A percentile compares a stretch with the other conserved stretches of the same genome.
Conservation (phyloP, 2,888 invertebrate genomes). For the Lasioglossum malachurum region DNA sequence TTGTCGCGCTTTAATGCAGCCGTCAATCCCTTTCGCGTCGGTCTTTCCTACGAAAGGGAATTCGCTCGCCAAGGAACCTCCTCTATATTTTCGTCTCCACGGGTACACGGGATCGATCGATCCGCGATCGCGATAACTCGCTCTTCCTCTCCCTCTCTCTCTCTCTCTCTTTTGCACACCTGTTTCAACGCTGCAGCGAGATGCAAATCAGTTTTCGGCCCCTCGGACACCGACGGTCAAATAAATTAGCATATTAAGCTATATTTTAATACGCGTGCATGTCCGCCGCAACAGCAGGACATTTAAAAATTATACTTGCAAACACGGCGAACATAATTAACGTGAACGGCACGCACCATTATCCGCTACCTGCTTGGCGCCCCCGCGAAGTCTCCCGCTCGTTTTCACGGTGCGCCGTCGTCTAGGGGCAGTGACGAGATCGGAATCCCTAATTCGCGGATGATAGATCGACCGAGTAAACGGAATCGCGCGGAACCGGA, state of each 20-base stretch:
- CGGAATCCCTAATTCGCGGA: constrained; percentile 51
- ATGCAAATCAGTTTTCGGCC: constrained; percentile 58
- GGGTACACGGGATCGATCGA: neutral
- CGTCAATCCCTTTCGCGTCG: constrained; percentile 58
- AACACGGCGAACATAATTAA: constrained; percentile 78
- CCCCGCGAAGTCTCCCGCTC: constrained; percentile 56
- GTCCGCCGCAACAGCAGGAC: constrained; percentile 72
- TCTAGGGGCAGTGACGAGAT: neutral
- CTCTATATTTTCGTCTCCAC: neutral
- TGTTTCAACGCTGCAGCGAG: neutral
- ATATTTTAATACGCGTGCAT: constrained; percentile 77
- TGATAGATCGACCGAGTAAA: constrained; percentile 33
- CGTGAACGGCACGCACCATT: constrained; percentile 80
- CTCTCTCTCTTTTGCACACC: neutral
- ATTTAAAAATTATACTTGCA: constrained; percentile 82
- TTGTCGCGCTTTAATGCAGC: constrained; percentile 67
- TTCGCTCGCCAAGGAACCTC: constrained; percentile 1
- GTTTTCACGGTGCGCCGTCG: neutral
- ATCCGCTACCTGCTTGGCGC: constrained; percentile 60
- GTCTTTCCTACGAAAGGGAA: constrained; percentile 11
- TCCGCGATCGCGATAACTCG: constrained; percentile 32
- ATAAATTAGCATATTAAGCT: constrained; percentile 79
- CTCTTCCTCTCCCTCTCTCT: neutral
- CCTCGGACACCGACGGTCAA: constrained; percentile 57
- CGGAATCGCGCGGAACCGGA: constrained; percentile 19